Percentiles rank a stretch among this genome's conserved stretches.
Evolutionary conservation across 2,113 vertebrate species (phyloP).

Genomic region (Anser brachyrhynchus): DNA sequence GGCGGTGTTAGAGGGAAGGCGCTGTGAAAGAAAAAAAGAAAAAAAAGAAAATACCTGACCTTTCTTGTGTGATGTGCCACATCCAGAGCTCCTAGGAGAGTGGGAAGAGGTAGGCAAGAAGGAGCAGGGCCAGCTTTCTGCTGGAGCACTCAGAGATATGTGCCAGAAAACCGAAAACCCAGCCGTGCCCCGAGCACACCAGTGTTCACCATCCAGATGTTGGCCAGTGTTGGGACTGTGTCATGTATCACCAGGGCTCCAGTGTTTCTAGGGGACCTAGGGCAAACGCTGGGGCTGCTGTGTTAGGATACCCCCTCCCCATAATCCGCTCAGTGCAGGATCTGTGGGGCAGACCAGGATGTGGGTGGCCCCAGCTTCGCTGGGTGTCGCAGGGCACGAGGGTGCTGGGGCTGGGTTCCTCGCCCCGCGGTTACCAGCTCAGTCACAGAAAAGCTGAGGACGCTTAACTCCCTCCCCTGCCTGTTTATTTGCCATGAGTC

Average conservation of each 20-base stretch:
- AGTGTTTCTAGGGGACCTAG: not conserved
- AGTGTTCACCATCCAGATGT: not conserved
- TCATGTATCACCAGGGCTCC: no score
- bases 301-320: not conserved
- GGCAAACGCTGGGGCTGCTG: not conserved
- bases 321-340: not conserved
- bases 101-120: not conserved
- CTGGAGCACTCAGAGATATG: not conserved
- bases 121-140: not conserved
- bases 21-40: not conserved
- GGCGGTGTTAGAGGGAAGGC: not conserved
- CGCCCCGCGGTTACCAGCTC: not conserved
- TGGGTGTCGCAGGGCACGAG: not conserved
- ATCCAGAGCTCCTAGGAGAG: not conserved
- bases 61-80: not conserved
- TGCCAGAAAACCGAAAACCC: not conserved
- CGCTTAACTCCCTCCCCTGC: not conserved
- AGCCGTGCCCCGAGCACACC: rapidly evolving
- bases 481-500: not conserved
- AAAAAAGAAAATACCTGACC: not conserved
- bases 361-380: not conserved
- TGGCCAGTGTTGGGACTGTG: not conserved
- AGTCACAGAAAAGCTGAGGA: not conserved
- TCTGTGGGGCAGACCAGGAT: not conserved
- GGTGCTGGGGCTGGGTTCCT: not conserved